Base-by-base conservation (phyloP, 2,888 invertebrate species). In the Platerodrilus igneus region DNA sequence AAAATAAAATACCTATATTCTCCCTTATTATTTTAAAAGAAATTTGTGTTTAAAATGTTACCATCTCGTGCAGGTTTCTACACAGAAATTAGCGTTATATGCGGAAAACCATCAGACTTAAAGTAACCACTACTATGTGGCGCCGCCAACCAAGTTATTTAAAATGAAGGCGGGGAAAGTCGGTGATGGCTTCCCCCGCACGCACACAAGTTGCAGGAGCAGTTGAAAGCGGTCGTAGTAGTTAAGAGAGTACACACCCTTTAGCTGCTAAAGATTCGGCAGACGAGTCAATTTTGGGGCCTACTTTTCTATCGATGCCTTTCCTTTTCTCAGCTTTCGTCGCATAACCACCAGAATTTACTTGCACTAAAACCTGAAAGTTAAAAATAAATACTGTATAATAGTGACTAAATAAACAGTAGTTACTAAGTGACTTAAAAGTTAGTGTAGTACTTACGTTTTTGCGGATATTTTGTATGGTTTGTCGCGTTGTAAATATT, bases 231-330 rank as follows among this genome's bases (percentile, higher is more conserved):
- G 38, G 51, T 46, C 47, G 41, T 45, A 48, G 43, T 43, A 41
- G 38, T n/a, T n/a, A n/a, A n/a, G n/a, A n/a, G 47, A 44, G 63
- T 69, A 69, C 66, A 64, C 72, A 84, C 84, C 84, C 84, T 75
- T 79, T 79, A 17, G 81, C 71, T 48, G 81, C 77, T 56, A 83
- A 67, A 29, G 83, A 81, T 63, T 79, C 73, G 30, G 77, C 76
- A 41, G 77, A 69, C 20, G 80, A 66, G 39, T 71, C 68, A 48
- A 77, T 59, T 55, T 68, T 68, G 41, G 69, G 68, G 45, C 62
- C 62, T 35, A 61, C 59, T 62, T 69, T 63, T 58, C 60, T 62
- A 55, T 66, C 67, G 52, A 63, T 59, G 47, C 61, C 66, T 55
- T 64, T 60, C 65, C 65, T 67, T 52, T 63, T 67, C 53, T 64